Base-by-base conservation (phyloP, 2,888 invertebrate species). In the Drosophila putrida region DNA sequence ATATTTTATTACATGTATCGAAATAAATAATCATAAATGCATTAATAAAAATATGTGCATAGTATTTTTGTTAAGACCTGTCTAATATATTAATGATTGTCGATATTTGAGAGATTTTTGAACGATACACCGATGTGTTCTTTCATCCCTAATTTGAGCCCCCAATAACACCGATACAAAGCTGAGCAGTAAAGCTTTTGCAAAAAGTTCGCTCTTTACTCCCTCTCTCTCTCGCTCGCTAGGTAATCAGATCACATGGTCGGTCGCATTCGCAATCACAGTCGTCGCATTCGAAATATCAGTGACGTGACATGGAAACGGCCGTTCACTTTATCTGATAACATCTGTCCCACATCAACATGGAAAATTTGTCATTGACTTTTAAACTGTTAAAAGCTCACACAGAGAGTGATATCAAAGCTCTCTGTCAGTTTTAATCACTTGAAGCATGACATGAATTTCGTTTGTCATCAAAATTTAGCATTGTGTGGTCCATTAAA, bases 181-280 rank as follows among this genome's bases (percentile, higher is more conserved):
- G 50, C 66, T 50, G 44, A 33, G 20, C 43, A n/a, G 8, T 4
- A 38, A 43, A 53, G 20, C 59, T 60, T 27, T 8, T 25, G 43
- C 10, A 4, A 44, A 33, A 31, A 31, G 31, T 54, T 46, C 38
- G 46, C 51, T 15, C 49, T 6, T 10, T 33, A 15, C 44, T 27
- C 38, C 10, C 47, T 50, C 25, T 13, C 25, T 27, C 8, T 25
- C 33, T 13, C 53, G 27, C 50, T 54, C 15, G 44, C 28, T 31
- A 13, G 46, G 51, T 67, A 80, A 85, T 77, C 78, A 58, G 73
- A 88, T 82, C 82, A 82, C 82, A 82, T 82, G 88, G 73, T 84
- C 57, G 88, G 73, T 84, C 57, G 39, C 33, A 55, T 46, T 62
- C 39, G 62, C 62, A 47, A 65, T 67, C 75, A 57, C 79, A 77